Evolutionary conservation across 2,888 invertebrate genomes (phyloP).

Genomic region (Monoplex corrugatus): DNA sequence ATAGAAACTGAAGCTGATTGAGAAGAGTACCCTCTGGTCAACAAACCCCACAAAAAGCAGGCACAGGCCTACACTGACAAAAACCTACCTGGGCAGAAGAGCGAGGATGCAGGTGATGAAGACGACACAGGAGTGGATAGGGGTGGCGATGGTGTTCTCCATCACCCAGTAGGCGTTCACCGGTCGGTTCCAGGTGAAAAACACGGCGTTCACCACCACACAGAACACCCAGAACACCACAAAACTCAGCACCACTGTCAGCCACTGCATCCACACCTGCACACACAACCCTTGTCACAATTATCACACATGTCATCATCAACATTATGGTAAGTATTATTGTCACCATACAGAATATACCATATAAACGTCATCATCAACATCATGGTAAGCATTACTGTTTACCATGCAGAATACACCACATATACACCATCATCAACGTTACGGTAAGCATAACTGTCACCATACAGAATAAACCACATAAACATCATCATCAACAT

Average conservation of each 20-base stretch:
- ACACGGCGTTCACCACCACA: conserved; percentile 91
- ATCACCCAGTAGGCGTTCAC: conserved; percentile 95
- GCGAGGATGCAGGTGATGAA: conserved; percentile 89
- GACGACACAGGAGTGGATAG: conserved; percentile 91
- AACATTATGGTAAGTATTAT: background rate
- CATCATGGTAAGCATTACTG: background rate
- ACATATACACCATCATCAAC: no score
- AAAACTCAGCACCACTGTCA: conserved; percentile 86
- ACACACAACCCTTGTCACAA: background rate
- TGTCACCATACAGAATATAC: background rate
- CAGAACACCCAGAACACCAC: conserved; percentile 91
- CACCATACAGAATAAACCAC: no score
- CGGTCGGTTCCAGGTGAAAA: conserved; percentile 90
- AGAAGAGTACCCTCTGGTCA: background rate
- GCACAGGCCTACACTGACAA: background rate
- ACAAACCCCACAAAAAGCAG: no score
- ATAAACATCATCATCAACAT: background rate
- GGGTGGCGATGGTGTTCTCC: conserved; percentile 88
- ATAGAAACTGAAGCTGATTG: background rate
- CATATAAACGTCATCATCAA: background rate
- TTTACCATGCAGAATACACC: no score
- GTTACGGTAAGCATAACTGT: no score
- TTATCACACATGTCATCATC: background rate
- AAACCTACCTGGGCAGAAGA: conserved; percentile 73
- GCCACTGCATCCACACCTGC: conserved; percentile 78